These are phyloP conservation scores for Melanargia galathea DNA, from an alignment of 2,888 invertebrate genomes.

Conservation along the genomic window DNA sequence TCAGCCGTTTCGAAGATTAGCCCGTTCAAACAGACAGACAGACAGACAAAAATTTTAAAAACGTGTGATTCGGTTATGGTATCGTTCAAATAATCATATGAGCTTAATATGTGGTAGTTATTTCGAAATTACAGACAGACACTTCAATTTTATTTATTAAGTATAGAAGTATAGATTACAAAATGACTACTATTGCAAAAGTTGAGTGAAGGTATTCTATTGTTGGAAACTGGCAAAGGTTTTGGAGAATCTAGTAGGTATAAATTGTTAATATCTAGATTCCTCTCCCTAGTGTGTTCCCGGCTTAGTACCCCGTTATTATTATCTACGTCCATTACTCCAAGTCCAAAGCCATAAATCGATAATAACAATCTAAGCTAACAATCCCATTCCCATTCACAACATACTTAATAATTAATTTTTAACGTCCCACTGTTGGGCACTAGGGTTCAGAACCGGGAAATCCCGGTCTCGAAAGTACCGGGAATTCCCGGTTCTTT, in stretches of 20 bases:
- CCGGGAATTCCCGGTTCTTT: too few relatives aligned
- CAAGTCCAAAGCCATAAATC: neutral
- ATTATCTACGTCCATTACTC: neutral
- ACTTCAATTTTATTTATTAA: too few relatives aligned
- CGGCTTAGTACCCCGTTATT: neutral
- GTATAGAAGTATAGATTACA: neutral
- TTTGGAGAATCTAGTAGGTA: neutral
- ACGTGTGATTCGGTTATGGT: too few relatives aligned
- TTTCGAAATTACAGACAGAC: too few relatives aligned
- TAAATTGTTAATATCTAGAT: neutral
- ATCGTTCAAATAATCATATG: too few relatives aligned
- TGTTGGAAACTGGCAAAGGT: neutral
- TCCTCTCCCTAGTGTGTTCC: neutral
- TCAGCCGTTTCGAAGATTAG: too few relatives aligned
- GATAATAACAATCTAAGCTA: neutral
- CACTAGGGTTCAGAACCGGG: too few relatives aligned
- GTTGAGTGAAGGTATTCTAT: neutral
- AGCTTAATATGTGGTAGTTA: too few relatives aligned
- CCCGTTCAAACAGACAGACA: too few relatives aligned
- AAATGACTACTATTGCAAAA: neutral
- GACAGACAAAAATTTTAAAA: too few relatives aligned
- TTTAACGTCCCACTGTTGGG: too few relatives aligned
- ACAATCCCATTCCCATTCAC: neutral
- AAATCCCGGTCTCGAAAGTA: too few relatives aligned
- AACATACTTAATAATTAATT: neutral